These are phyloP conservation scores for Cirrhinus mrigala DNA, from an alignment of 2,797 vertebrate species.

Conservation along the genomic window DNA sequence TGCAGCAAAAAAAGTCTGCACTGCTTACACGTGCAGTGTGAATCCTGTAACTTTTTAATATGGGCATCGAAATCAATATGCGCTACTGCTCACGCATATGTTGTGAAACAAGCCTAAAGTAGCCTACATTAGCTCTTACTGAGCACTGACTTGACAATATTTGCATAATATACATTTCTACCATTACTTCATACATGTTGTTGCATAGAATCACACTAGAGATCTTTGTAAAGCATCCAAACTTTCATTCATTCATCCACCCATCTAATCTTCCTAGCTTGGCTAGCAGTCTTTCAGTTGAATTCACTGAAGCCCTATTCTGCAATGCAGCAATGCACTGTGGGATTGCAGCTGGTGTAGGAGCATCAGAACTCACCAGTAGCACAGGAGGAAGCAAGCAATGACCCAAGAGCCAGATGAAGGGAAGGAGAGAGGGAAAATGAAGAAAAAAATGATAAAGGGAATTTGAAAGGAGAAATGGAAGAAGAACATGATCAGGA, in stretches of 20 bases:
- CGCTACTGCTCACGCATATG: neutral
- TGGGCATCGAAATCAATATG: neutral
- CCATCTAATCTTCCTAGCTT: neutral
- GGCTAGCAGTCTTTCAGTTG: neutral
- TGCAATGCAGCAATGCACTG: constrained; percentile 78
- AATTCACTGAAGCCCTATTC: constrained; percentile 56
- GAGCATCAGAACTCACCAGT: constrained; percentile 92
- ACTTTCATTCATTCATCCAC: neutral
- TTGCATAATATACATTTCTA: neutral
- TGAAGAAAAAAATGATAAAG: constrained; percentile 37
- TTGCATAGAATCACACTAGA: neutral
- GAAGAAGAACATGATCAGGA: constrained; percentile 37
- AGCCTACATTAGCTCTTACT: neutral
- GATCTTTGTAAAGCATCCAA: neutral
- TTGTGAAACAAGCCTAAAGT: constrained; percentile 9
- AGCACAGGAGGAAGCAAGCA: constrained; percentile 93
- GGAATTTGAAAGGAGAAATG: constrained; percentile 55
- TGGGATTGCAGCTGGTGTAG: constrained; percentile 76
- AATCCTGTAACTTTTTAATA: neutral
- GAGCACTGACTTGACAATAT: neutral
- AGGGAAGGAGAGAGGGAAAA: constrained; percentile 66
- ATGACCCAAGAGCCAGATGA: constrained; percentile 89
- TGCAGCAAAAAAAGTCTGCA: neutral
- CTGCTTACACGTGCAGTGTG: neutral
- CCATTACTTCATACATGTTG: constrained; percentile 5